Evolutionary conservation across 2,888 invertebrate species (phyloP).

Genomic region (Idaea aversata): DNA sequence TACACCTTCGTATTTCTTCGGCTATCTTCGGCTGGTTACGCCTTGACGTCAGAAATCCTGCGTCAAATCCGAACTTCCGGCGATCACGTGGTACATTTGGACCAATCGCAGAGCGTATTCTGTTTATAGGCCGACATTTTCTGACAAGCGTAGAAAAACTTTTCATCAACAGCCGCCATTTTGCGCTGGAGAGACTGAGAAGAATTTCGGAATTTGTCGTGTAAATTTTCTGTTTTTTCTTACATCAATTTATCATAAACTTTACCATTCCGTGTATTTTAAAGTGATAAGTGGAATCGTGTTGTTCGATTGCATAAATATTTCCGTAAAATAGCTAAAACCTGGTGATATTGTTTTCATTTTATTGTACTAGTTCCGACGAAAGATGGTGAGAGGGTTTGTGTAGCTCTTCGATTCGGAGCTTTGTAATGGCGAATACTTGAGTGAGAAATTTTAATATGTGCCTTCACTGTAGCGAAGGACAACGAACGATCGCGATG

Average conservation of each 20-base stretch:
- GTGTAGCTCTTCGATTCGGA: slow-evolving; percentile 84
- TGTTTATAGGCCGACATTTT: slow-evolving; percentile 82
- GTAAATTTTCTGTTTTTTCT: slow-evolving; percentile 84
- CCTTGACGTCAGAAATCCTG: slow-evolving; percentile 75
- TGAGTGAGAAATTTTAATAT: slow-evolving; percentile 85
- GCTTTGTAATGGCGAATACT: slow-evolving; percentile 91
- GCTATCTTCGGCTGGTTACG: slow-evolving; percentile 56
- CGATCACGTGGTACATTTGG: slow-evolving; percentile 68
- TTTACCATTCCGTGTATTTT: slow-evolving; percentile 81
- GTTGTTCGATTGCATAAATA: slow-evolving; percentile 69
- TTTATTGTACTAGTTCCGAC: slow-evolving; percentile 86
- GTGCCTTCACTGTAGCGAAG: slow-evolving; percentile 88
- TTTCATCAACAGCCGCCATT: slow-evolving; percentile 97
- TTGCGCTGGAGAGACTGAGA: slow-evolving; percentile 90
- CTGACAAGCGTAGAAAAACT: slow-evolving; percentile 97
- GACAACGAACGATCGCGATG: slow-evolving; percentile 85
- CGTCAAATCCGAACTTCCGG: slow-evolving; percentile 73
- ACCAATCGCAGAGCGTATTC: slow-evolving; percentile 68
- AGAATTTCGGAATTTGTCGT: slow-evolving; percentile 87
- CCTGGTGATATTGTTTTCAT: slow-evolving; percentile 84
- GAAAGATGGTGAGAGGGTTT: slow-evolving; percentile 88
- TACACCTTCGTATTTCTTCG: slow-evolving; percentile 55
- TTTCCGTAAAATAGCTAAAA: slow-evolving; percentile 73
- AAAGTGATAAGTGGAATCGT: slow-evolving; percentile 80
- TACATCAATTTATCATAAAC: slow-evolving; percentile 80